phyloP scores from a whole-genome alignment of 2,888 invertebrate species.

The Craniophora ligustri region DNA sequence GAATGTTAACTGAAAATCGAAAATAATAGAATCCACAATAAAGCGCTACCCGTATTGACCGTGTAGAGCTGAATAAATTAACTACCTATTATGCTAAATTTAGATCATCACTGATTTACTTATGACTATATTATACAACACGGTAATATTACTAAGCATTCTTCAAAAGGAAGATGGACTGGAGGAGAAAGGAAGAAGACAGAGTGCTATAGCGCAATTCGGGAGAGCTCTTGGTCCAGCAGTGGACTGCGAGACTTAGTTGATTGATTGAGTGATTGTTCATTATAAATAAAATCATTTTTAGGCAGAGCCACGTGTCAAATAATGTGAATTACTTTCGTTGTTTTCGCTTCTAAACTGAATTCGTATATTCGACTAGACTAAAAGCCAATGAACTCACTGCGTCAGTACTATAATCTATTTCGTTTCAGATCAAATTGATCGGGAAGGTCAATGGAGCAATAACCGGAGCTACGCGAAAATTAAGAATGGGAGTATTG shows the following conservation, averaged over 20 bases:
- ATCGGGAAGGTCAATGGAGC: conserved; percentile 21
- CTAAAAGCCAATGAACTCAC: not conserved
- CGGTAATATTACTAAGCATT: conserved; percentile 12
- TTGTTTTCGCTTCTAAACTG: conserved; percentile 21
- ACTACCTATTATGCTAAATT: not conserved
- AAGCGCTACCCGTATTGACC: not conserved
- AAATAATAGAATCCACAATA: conserved; percentile 29
- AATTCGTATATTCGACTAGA: not conserved
- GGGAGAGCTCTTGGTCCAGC: too few relatives aligned
- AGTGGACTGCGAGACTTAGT: not conserved
- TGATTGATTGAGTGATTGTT: not conserved
- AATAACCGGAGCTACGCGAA: conserved; percentile 5
- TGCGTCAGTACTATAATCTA: too few relatives aligned
- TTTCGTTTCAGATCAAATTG: conserved; percentile 8
- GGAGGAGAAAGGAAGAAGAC: too few relatives aligned
- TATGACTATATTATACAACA: not conserved
- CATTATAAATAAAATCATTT: too few relatives aligned
- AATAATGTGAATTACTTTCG: conserved; percentile 12
- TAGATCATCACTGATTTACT: not conserved
- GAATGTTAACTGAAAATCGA: conserved; percentile 10
- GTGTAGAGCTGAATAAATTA: too few relatives aligned
- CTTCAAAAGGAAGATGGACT: too few relatives aligned
- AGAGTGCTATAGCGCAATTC: too few relatives aligned
- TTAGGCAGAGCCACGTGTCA: too few relatives aligned
- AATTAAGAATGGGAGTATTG: not conserved